A percentile compares a stretch with the other conserved stretches of the same genome.
Conservation (phyloP, 2,113 vertebrate genomes). For the Platysteira castanea region DNA sequence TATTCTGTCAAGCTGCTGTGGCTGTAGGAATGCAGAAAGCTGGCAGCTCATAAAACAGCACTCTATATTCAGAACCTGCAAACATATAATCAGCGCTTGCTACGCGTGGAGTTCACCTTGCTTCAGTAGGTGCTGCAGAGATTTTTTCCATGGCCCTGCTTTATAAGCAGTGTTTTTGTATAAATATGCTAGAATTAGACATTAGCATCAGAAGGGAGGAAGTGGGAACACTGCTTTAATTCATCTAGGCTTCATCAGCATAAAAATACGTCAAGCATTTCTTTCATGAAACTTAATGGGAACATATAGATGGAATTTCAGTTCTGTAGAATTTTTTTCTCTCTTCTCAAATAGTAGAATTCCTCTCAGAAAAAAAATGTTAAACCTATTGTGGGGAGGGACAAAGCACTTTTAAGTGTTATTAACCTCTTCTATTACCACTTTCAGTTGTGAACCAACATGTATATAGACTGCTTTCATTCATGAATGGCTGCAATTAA, state of each 20-base stretch:
- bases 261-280: background rate
- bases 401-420: background rate
- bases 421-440: background rate
- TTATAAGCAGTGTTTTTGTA: background rate
- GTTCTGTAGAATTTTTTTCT: background rate
- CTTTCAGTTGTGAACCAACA: background rate
- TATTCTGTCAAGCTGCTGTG: background rate
- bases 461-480: background rate
- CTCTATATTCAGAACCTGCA: background rate
- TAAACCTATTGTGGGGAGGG: background rate
- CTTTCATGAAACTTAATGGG: background rate
- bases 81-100: background rate
- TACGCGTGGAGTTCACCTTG: fast-evolving
- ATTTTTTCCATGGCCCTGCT: background rate
- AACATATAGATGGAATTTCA: background rate
- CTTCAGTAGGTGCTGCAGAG: background rate
- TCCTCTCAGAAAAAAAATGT: background rate
- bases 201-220: conserved; percentile 9
- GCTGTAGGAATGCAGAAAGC: background rate
- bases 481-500: conserved; percentile 34
- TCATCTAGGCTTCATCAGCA: background rate
- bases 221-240: background rate
- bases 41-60: background rate
- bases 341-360: background rate
- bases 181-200: background rate